Evolutionary conservation across 2,113 vertebrate genomes (phyloP), one percentile per base, ranked within the genome.

Genomic region (Callionymus lyra): DNA sequence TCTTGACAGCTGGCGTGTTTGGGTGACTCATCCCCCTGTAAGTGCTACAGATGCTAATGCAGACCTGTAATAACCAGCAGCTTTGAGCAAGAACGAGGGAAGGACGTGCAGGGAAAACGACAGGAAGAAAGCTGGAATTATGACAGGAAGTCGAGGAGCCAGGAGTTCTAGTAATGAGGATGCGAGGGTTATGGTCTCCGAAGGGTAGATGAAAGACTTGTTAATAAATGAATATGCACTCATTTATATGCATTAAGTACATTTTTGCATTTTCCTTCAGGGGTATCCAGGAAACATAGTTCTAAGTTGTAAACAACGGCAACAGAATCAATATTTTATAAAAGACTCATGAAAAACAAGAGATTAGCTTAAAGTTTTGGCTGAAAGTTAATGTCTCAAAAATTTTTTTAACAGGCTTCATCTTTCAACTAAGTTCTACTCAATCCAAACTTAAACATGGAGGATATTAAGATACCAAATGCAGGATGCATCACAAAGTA

Each of bases 21-120:
- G 45, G 50, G 43, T 68, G 73, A 81, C 56, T 72, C 65, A 66
- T 72, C 44, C 34, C 18, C 57, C 36, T 17, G 38, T 36, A 38
- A 65, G 48, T 9, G 10, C 38, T 42, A 27, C 21, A 38, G 63
- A 45, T 9, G 10, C 38, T 42, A 27, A 4, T 8, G 8, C 21
- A 36, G 45, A 40, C 44, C 51, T 57, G 32, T 43, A 46, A 62
- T 47, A 67, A 58, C 50, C 51, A 37, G 43, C 10, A 10, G 56
- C 42, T 47, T 12, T 38, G 33, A 44, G 59, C 47, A 38, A 16
- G 41, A 31, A 50, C 31, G 33, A 44, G 16, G 34, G 34, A 54
- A 39, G 44, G 47, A 50, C 41, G 44, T 8, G 16, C 41, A 45
- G 48, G 33, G n/a, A n/a, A 68, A 55, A 40, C 17, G 2, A 41